Base-by-base conservation (phyloP, 2,888 invertebrate genomes). In the Notocelia uddmanniana region DNA sequence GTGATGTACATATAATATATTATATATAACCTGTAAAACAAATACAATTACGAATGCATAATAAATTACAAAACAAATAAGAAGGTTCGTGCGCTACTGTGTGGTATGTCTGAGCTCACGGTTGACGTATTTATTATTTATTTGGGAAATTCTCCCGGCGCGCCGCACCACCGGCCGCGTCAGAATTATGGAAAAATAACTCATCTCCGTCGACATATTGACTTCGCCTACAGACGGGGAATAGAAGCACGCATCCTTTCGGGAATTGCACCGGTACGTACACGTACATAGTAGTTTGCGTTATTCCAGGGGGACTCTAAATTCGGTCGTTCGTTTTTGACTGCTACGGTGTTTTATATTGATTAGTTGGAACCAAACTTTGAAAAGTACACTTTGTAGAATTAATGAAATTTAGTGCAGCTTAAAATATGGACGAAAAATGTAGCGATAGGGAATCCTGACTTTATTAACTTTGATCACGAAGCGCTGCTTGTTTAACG, bases 121-220 rank as follows among this genome's bases (percentile, higher is more conserved):
- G 82, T 82, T 88, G 91, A 89, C 86, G 85, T 90, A 93, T 93
- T 92, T 93, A 93, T 93, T 93, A 93, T 92, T 92, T 93, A 92
- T 93, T 92, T 91, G 92, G 90, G 91, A 92, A 72, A 91, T 92
- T 87, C 89, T 81, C 83, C 80, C 74, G 82, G 84, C 84, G 82
- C 78, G 81, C 80, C 83, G 81, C 75, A 73, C 75, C 75, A 77
- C 77, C 77, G 77, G 75, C 54, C 73, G 76, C 64, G 80, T 79
- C 84, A 81, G 89, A 89, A 89, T 90, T 90, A 91, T 90, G 90
- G 89, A 90, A 90, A 91, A 91, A 92, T 91, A 92, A 92, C 91
- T 92, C 90, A 92, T 92, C 87, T 87, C 86, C 85, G 78, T 84
- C 89, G 88, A 90, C 89, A 88, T 92, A 92, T 92, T 91, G 92